Base-by-base conservation (phyloP, 2,797 vertebrate genomes). In the Atherinosoma microstoma region DNA sequence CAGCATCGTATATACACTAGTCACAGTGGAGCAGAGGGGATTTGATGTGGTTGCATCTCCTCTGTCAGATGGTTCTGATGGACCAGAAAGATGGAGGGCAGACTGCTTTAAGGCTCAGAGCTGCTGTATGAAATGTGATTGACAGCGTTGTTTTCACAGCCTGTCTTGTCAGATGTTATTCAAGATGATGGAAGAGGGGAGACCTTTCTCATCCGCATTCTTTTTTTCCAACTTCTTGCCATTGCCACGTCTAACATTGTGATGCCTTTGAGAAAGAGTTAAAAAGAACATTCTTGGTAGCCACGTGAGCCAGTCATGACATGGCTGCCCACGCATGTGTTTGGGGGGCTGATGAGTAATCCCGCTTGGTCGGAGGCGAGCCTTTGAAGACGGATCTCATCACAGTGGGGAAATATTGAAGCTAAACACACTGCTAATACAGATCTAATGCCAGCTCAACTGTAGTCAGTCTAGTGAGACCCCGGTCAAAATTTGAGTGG, bases 341-440 rank as follows among this genome's bases (percentile, higher is more conserved):
- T 45, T 42, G 18, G 64, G 69, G 78, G 73, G 66, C 69, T 76
- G 76, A 87, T 89, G 89, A 91, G 82, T 91, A 90, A 91, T 90
- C 82, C 75, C 65, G 76, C 73, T 67, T 70, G 81, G 86, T 79
- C 83, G 61, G 36, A 88, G 72, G 63, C 22, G 7, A 84, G 80
- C 11, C 51, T 87, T 79, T 80, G 66, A 84, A 80, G 78, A 67
- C 36, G 40, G 68, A 40, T 83, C 83, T 72, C 75, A 51, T 69
- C 0, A 0, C 47, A 78, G 67, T 29, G 40, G 59, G 67, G 72
- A 69, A 75, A 87, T 62, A 76, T 38, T 84, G 22, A 86, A 77
- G 42, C 65, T 69, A 57, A 75, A 73, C 75, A 70, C 72, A 20
- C 13, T 0, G 8, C 57, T 74, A 76, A 78, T 80, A 47, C 56